Conservation (phyloP, 2,888 invertebrate genomes). For the Acleris literana region DNA sequence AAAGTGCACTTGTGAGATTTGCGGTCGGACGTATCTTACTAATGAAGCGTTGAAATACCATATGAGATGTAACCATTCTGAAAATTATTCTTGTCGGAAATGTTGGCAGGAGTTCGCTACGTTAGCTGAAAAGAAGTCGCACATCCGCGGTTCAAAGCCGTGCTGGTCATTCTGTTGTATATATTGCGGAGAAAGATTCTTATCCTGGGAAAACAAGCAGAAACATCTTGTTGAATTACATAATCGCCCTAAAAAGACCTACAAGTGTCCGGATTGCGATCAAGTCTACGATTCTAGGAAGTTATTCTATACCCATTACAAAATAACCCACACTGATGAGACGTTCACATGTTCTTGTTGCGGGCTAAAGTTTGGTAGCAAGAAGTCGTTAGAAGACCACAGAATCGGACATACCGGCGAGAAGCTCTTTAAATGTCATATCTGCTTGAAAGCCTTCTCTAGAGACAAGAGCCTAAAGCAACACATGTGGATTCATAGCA, state of each 20-base stretch:
- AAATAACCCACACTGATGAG: conserved; percentile 61
- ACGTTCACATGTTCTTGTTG: conserved; percentile 62
- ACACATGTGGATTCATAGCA: conserved; percentile 73
- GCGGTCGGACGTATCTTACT: conserved; percentile 65
- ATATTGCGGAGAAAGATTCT: conserved; percentile 65
- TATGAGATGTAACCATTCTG: conserved; percentile 60
- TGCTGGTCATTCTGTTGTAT: conserved; percentile 68
- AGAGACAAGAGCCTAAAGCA: conserved; percentile 72
- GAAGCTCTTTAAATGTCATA: conserved; percentile 67
- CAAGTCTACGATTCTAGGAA: conserved; percentile 56
- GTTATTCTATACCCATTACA: conserved; percentile 64
- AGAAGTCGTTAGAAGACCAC: conserved; percentile 65
- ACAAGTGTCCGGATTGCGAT: conserved; percentile 65
- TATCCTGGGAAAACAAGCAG: conserved; percentile 68
- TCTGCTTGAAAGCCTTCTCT: conserved; percentile 77
- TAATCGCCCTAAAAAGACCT: conserved; percentile 51
- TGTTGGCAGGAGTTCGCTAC: conserved; percentile 67
- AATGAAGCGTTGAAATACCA: conserved; percentile 68
- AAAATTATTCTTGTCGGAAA: conserved; percentile 60
- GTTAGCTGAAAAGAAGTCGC: conserved; percentile 56
- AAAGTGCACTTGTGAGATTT: conserved; percentile 68
- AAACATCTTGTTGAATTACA: conserved; percentile 61
- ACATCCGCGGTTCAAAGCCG: conserved; percentile 54
- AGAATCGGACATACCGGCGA: conserved; percentile 76
- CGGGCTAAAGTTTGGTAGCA: conserved; percentile 59